Evolutionary conservation across 2,113 vertebrate genomes (phyloP).

Genomic region (Paratilapia polleni): DNA sequence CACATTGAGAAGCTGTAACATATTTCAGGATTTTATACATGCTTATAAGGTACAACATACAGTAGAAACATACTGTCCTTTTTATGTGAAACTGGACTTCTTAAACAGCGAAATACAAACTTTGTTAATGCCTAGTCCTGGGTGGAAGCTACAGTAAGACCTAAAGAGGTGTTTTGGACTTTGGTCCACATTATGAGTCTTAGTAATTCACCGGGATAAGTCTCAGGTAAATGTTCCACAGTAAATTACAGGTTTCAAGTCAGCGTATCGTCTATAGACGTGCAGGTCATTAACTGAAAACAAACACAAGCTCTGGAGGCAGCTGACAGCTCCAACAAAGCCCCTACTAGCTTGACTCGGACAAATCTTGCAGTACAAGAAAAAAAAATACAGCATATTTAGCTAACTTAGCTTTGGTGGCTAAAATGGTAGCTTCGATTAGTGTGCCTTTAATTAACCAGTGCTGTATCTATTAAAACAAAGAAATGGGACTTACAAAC

Average conservation of each 20-base stretch:
- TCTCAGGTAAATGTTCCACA: not conserved
- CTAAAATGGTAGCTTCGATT: constrained; percentile 34
- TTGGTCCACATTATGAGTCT: not conserved
- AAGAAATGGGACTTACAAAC: constrained; percentile 56
- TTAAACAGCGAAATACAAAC: not conserved
- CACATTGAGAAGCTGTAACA: not conserved
- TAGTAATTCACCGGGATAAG: not conserved
- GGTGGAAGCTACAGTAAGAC: not conserved
- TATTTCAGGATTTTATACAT: no score
- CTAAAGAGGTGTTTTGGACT: not conserved
- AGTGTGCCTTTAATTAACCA: no score
- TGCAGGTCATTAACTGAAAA: not conserved
- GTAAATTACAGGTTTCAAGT: not conserved
- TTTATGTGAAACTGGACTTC: not conserved
- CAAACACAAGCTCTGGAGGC: not conserved
- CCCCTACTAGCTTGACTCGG: not conserved
- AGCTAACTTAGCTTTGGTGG: constrained; percentile 36
- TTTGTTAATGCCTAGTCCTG: not conserved
- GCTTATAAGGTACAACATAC: not conserved
- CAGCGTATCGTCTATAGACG: not conserved
- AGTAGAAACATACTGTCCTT: not conserved
- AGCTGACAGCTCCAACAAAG: not conserved
- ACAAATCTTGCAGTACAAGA: no score
- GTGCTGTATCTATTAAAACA: not conserved
- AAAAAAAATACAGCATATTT: not conserved